phyloP scores from a whole-genome alignment of 2,888 invertebrate species.

The Cephus pygmeus region DNA sequence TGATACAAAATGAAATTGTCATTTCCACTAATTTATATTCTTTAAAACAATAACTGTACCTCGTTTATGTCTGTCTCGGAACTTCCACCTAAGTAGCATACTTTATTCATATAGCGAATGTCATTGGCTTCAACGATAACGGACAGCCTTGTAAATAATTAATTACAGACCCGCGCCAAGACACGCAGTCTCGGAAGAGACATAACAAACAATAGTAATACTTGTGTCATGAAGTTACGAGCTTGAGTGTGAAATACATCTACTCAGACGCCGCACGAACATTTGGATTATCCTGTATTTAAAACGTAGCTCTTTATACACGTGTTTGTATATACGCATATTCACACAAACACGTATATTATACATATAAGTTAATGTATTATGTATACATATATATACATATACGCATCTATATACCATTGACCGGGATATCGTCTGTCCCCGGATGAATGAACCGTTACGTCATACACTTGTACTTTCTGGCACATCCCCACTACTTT shows the following conservation, averaged over 20 bases:
- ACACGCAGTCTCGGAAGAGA: background rate
- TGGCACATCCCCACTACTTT: conserved; percentile 41
- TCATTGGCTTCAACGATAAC: too few relatives aligned
- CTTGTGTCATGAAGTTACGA: background rate
- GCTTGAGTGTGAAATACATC: background rate
- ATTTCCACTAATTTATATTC: too few relatives aligned
- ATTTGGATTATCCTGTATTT: background rate
- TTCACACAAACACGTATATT: conserved; percentile 4
- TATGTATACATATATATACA: conserved; percentile 19
- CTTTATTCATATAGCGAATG: too few relatives aligned
- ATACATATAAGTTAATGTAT: conserved; percentile 9
- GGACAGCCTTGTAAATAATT: too few relatives aligned
- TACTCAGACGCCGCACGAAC: background rate
- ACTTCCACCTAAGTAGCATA: too few relatives aligned
- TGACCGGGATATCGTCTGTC: conserved; percentile 63
- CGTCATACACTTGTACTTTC: conserved; percentile 63
- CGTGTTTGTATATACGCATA: conserved; percentile 1
- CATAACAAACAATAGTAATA: background rate
- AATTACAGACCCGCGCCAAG: background rate
- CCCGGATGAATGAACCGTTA: conserved; percentile 64
- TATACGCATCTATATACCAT: conserved; percentile 52
- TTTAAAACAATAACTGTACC: too few relatives aligned
- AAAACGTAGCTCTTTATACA: background rate
- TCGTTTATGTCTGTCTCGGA: too few relatives aligned
- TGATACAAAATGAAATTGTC: too few relatives aligned